Percentiles rank a stretch among this genome's conserved stretches.
Conservation (phyloP, 2,797 vertebrate genomes). For the Echeneis naucrates region DNA sequence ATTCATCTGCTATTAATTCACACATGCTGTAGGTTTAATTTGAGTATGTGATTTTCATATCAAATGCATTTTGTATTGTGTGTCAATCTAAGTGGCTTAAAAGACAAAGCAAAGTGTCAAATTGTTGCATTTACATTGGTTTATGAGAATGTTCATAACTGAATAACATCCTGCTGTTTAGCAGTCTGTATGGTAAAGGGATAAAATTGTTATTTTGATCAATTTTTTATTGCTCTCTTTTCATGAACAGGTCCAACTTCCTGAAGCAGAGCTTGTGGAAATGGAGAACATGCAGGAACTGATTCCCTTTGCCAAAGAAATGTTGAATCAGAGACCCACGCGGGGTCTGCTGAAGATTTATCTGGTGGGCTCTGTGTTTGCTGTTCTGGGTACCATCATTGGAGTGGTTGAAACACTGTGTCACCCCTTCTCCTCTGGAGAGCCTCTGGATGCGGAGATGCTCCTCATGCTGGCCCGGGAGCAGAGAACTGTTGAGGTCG, state of each 20-base stretch:
- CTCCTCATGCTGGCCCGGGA: slow-evolving; percentile 26
- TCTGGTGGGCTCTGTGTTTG: slow-evolving; percentile 87
- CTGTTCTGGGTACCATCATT: slow-evolving; percentile 85
- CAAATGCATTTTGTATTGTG: background rate
- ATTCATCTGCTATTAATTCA: background rate
- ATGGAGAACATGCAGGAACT: slow-evolving; percentile 88
- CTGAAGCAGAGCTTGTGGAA: background rate
- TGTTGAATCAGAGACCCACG: slow-evolving; percentile 85
- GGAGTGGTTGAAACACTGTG: slow-evolving; percentile 87
- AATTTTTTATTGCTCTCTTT: background rate
- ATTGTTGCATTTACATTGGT: no score
- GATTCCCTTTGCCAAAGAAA: slow-evolving; percentile 88
- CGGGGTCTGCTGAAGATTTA: slow-evolving; percentile 89
- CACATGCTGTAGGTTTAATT: no score
- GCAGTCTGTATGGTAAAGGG: background rate
- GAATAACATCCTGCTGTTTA: no score
- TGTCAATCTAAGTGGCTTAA: background rate
- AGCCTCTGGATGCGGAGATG: slow-evolving; percentile 72
- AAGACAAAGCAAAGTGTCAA: no score
- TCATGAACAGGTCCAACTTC: background rate
- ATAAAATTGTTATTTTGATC: background rate
- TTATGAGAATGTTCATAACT: background rate
- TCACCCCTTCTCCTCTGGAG: slow-evolving; percentile 82
- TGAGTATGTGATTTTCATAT: background rate
- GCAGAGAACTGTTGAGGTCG: slow-evolving; percentile 28